These are phyloP conservation scores for Nothura maculosa DNA, from an alignment of 2,797 vertebrate genomes.

Conservation along the genomic window DNA sequence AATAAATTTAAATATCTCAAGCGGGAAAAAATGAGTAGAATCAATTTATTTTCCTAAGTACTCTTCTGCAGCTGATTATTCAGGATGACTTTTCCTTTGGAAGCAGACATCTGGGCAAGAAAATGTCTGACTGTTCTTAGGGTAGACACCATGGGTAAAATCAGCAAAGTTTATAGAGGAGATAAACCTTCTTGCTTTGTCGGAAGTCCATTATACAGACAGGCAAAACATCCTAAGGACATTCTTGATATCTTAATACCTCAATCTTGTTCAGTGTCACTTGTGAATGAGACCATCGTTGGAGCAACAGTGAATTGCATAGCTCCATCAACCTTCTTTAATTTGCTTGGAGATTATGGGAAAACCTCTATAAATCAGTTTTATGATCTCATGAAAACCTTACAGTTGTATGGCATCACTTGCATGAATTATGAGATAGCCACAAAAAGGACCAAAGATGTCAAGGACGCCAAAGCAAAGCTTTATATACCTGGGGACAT, in stretches of 20 bases:
- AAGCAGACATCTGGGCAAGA: neutral
- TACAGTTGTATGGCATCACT: constrained; percentile 67
- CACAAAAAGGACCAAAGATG: constrained; percentile 66
- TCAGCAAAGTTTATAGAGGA: neutral
- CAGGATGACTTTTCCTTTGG: neutral
- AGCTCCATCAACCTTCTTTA: constrained; percentile 73
- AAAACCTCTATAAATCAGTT: constrained; percentile 75
- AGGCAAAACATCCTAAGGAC: constrained; percentile 60
- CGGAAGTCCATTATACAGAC: neutral
- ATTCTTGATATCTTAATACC: constrained; percentile 56
- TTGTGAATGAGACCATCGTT: constrained; percentile 70
- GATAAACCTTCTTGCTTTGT: neutral
- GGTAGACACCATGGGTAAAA: neutral
- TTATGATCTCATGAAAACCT: constrained; percentile 72
- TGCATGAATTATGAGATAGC: constrained; percentile 69
- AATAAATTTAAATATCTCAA: neutral
- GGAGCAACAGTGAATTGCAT: constrained; percentile 64
- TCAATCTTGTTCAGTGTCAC: constrained; percentile 67
- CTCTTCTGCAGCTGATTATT: neutral
- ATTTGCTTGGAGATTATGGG: constrained; percentile 72
- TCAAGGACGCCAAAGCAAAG: constrained; percentile 63
- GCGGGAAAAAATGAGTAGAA: neutral
- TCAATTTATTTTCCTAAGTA: neutral
- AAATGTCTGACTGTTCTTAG: neutral
- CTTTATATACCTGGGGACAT: constrained; percentile 30